These are phyloP conservation scores for Poliocrania exsul DNA, from an alignment of 2,797 vertebrate genomes.

Conservation along the genomic window DNA sequence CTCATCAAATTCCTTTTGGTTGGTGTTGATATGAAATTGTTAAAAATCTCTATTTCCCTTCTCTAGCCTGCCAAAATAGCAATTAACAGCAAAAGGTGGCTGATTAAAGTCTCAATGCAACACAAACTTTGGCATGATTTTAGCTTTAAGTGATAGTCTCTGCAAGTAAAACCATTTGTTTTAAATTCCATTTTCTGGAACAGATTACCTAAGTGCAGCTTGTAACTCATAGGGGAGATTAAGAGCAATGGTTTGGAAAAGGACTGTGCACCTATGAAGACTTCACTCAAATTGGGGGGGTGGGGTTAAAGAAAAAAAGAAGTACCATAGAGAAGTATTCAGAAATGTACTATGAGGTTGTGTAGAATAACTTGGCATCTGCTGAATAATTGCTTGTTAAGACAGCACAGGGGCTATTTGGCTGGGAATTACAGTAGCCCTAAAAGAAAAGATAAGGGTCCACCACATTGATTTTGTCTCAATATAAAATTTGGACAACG, in stretches of 20 bases:
- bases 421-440: neutral
- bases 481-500: rapidly evolving
- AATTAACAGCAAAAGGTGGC: constrained; percentile 21
- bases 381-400: neutral
- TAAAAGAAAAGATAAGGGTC: neutral
- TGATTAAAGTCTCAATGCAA: constrained; percentile 22
- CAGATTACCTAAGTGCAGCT: neutral
- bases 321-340: neutral
- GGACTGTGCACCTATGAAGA: neutral
- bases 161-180: constrained; percentile 16
- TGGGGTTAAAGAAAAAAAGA: neutral
- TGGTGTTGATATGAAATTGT: neutral
- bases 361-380: neutral
- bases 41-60: constrained; percentile 28
- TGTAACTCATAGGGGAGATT: neutral
- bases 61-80: constrained; percentile 34
- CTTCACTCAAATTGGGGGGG: neutral
- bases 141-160: neutral
- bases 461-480: rapidly evolving
- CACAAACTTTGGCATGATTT: neutral
- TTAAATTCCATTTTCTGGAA: neutral
- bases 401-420: neutral
- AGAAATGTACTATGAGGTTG: neutral
- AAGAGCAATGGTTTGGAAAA: neutral
- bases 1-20: neutral